Conservation (phyloP, 2,888 invertebrate genomes). For the Entomobrya multifasciata region DNA sequence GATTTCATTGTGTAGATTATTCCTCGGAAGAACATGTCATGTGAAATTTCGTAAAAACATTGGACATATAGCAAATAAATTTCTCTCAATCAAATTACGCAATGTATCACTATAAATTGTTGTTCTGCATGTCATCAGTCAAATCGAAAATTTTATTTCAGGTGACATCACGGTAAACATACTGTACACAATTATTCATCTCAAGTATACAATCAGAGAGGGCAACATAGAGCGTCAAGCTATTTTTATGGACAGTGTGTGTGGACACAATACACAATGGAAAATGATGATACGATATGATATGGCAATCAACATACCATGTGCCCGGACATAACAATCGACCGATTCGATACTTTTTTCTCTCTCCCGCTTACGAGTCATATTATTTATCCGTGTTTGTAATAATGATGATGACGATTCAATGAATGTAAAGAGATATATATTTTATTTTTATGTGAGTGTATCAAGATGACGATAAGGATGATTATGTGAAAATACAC, state of each 20-base stretch:
- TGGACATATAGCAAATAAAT: too few relatives aligned
- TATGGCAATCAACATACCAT: slow-evolving; percentile 65
- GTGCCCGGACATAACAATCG: slow-evolving; percentile 58
- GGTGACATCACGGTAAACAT: slow-evolving; percentile 21
- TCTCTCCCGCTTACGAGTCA: background rate
- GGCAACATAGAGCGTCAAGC: slow-evolving; percentile 24
- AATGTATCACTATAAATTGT: too few relatives aligned
- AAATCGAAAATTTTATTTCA: background rate
- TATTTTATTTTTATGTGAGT: background rate
- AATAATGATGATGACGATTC: slow-evolving; percentile 42
- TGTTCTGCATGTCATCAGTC: too few relatives aligned
- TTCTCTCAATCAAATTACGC: too few relatives aligned
- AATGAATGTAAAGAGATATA: slow-evolving; percentile 18
- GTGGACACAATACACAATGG: slow-evolving; percentile 55
- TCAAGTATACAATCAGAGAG: slow-evolving; percentile 6
- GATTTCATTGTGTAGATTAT: too few relatives aligned
- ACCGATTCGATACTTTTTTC: too few relatives aligned
- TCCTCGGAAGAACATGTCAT: too few relatives aligned
- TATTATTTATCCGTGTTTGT: slow-evolving; percentile 21
- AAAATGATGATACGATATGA: slow-evolving; percentile 50
- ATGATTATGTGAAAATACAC: slow-evolving; percentile 43
- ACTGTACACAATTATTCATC: too few relatives aligned
- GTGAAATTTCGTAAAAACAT: too few relatives aligned
- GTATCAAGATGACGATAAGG: slow-evolving; percentile 28
- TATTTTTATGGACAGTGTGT: slow-evolving; percentile 46